These are phyloP conservation scores for Brachyopa scutellaris DNA, from an alignment of 2,888 invertebrate genomes.

Conservation along the genomic window DNA sequence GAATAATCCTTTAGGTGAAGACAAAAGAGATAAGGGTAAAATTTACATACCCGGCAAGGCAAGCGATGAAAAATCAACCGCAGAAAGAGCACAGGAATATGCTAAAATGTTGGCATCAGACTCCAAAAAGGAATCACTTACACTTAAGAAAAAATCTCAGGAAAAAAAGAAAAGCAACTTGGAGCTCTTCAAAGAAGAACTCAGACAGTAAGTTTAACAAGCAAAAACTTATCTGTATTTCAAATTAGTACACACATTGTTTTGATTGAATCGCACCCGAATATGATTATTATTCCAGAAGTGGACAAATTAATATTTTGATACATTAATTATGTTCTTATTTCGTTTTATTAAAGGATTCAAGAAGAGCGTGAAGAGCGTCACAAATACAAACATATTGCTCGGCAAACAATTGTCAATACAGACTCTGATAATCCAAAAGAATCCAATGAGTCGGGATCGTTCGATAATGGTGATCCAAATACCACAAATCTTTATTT, in stretches of 20 bases:
- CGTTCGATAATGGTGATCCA: slow-evolving; percentile 97
- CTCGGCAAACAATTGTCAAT: slow-evolving; percentile 71
- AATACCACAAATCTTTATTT: slow-evolving; percentile 99
- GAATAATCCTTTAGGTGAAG: slow-evolving; percentile 87
- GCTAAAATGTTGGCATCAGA: slow-evolving; percentile 85
- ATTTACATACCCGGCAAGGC: slow-evolving; percentile 92
- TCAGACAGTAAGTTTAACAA: slow-evolving; percentile 91
- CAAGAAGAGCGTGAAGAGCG: slow-evolving; percentile 98
- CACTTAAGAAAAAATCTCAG: slow-evolving; percentile 87
- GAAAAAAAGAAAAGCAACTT: slow-evolving; percentile 98
- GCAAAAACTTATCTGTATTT: too few relatives aligned
- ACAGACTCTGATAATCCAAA: slow-evolving; percentile 64
- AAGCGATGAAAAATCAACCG: slow-evolving; percentile 84
- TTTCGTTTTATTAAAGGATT: slow-evolving; percentile 85
- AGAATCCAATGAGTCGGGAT: slow-evolving; percentile 85
- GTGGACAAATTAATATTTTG: too few relatives aligned
- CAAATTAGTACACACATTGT: too few relatives aligned
- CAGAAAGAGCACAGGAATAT: slow-evolving; percentile 88
- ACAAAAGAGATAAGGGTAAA: slow-evolving; percentile 93
- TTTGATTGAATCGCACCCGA: too few relatives aligned
- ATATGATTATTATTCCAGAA: too few relatives aligned
- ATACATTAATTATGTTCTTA: too few relatives aligned
- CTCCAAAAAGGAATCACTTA: slow-evolving; percentile 84
- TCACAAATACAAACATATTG: slow-evolving; percentile 91
- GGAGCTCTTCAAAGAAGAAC: slow-evolving; percentile 98